Evolutionary conservation across 2,113 vertebrate genomes (phyloP).

Genomic region (Hemiprocne comata): DNA sequence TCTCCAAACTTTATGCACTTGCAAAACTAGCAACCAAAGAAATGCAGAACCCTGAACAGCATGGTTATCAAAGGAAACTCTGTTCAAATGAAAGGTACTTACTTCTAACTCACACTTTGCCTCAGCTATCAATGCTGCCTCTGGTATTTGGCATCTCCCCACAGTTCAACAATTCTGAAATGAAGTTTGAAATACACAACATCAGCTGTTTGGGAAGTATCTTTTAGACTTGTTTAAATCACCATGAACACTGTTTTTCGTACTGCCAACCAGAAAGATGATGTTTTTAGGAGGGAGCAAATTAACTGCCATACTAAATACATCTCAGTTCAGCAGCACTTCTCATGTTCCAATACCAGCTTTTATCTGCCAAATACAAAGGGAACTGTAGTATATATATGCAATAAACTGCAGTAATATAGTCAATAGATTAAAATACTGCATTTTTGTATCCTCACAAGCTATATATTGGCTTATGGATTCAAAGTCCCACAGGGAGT

Average conservation of each 20-base stretch:
- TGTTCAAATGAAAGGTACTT: not conserved
- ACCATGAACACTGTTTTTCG: not conserved
- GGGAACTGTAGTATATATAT: not conserved
- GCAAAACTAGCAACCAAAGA: not conserved
- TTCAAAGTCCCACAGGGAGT: not conserved
- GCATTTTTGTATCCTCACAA: slow-evolving; percentile 44
- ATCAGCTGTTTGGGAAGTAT: not conserved
- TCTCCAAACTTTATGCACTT: not conserved
- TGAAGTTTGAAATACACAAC: not conserved
- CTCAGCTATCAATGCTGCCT: not conserved
- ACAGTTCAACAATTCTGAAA: not conserved
- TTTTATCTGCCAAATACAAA: not conserved
- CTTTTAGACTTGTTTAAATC: not conserved
- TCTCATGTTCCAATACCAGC: not conserved
- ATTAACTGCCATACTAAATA: not conserved
- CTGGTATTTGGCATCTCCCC: not conserved
- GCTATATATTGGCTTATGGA: slow-evolving; percentile 22
- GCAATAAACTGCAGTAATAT: not conserved
- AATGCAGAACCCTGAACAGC: not conserved
- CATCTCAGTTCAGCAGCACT: not conserved
- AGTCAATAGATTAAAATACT: slow-evolving; percentile 42
- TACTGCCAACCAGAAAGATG: not conserved
- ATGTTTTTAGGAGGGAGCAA: not conserved
- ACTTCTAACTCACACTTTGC: not conserved
- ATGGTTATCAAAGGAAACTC: not conserved